These are phyloP conservation scores for Laticauda laticaudata DNA, from an alignment of 2,113 vertebrate species.

Conservation along the genomic window DNA sequence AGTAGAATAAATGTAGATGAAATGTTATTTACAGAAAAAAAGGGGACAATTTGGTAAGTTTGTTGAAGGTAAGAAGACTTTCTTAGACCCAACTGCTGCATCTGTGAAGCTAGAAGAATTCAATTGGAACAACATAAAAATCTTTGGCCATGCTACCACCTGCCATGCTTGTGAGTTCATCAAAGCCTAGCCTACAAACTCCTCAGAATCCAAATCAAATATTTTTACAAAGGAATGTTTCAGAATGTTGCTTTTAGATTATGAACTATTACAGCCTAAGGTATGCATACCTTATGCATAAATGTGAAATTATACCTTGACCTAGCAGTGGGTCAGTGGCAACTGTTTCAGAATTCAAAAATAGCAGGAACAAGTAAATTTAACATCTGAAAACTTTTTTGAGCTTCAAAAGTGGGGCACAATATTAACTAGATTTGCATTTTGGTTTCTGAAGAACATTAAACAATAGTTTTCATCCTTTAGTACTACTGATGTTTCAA, in stretches of 20 bases:
- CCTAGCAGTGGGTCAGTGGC: not conserved
- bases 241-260: not conserved
- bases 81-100: not conserved
- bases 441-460: not conserved
- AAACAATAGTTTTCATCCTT: not conserved
- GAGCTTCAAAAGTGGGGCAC: not conserved
- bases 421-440: not conserved
- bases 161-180: no score
- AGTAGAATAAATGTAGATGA: not conserved
- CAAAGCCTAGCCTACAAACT: no score
- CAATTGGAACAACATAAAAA: no score
- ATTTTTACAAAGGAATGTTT: not conserved
- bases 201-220: not conserved
- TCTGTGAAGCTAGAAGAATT: not conserved
- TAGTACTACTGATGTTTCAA: not conserved
- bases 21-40: not conserved
- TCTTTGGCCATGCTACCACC: no score
- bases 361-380: not conserved
- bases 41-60: not conserved
- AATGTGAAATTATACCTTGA: not conserved
- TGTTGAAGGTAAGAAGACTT: not conserved
- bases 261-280: not conserved
- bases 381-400: not conserved
- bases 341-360: not conserved
- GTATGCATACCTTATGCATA: not conserved